Evolutionary conservation across 2,888 invertebrate genomes (phyloP), one percentile per base, ranked within the genome.

Genomic region (Uloborus plumipes): DNA sequence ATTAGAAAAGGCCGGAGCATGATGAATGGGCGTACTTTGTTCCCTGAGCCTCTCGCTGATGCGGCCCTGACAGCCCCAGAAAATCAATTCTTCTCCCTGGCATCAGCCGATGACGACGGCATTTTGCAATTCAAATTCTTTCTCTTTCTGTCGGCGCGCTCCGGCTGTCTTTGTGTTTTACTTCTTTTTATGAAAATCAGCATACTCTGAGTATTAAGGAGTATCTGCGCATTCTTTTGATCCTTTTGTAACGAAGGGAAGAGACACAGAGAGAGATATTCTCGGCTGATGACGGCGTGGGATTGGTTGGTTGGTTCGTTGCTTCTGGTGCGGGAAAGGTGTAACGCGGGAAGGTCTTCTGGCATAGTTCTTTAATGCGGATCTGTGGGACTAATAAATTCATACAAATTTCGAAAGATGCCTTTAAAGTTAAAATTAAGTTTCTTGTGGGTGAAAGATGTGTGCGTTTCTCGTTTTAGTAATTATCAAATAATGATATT

Each of bases 71-170:
- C 39, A 20, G 39, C n/a, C 65, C n/a, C 20, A 66, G 78, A 80
- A 73, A 80, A 80, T 73, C 73, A 73, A 80, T 73, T 80, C 73
- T 53, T 26, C 65, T 69, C 76, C 62, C 18, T 55, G 7, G 20
- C n/a, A n/a, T n/a, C n/a, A 39, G 55, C 69, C 31, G 22, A 61
- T 55, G 20, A 74, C 31, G 67, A 69, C 49, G 39, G 67, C 67
- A 62, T 73, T 80, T 80, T 80, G 79, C 79, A 80, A 80, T 80
- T 80, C 79, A 80, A 80, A 80, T 79, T 79, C 72, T 66, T 66
- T 47, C 72, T 73, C 64, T 64, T 70, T 62, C 64, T 65, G 64
- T 70, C 18, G 39, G 26, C 39, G 26, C 39, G 39, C 39, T 39
- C 39, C 39, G 39, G n/a, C 20, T 53, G 65, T 69, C 61, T 59